A percentile compares a stretch with the other conserved stretches of the same genome.
These are phyloP conservation scores for Agelas oroides DNA, from an alignment of 37 sponge, comb jelly and placozoan species.

Conservation along the genomic window DNA sequence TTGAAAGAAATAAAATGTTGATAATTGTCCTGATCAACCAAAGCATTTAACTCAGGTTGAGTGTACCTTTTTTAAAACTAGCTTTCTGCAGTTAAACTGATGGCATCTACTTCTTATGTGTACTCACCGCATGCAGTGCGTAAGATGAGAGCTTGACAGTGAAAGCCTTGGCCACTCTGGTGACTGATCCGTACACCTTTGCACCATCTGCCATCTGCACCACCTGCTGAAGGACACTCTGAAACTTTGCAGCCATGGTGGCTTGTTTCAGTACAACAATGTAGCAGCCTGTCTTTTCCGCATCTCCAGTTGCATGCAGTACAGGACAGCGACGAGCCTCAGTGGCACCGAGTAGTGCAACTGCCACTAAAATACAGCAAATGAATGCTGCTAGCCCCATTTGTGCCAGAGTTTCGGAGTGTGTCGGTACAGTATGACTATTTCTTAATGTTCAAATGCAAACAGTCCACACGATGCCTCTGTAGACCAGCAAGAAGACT, in stretches of 20 bases:
- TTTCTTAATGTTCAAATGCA: too few relatives aligned
- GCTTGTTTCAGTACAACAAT: conserved; percentile 48
- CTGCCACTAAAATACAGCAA: not conserved
- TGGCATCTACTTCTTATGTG: too few relatives aligned
- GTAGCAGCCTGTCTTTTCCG: conserved; percentile 56
- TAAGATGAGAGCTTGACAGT: conserved; percentile 48
- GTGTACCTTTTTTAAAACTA: too few relatives aligned
- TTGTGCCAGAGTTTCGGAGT: not conserved
- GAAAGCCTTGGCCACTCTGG: conserved; percentile 47
- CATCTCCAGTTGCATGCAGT: conserved; percentile 29
- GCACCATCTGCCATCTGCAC: not conserved
- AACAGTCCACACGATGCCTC: too few relatives aligned
- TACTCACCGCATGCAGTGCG: conserved; percentile 40
- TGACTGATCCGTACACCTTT: conserved; percentile 31
- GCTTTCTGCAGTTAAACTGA: too few relatives aligned
- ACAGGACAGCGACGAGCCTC: conserved; percentile 42
- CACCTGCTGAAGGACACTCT: not conserved
- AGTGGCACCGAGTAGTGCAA: not conserved
- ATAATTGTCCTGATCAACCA: too few relatives aligned
- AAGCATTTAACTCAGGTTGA: too few relatives aligned
- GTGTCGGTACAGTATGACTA: not conserved
- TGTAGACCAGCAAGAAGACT: too few relatives aligned
- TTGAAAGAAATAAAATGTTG: too few relatives aligned
- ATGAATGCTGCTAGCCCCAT: not conserved
- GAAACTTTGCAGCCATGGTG: conserved; percentile 18